phyloP scores from a whole-genome alignment of 2,888 invertebrate genomes.

The Colostygia pectinataria region DNA sequence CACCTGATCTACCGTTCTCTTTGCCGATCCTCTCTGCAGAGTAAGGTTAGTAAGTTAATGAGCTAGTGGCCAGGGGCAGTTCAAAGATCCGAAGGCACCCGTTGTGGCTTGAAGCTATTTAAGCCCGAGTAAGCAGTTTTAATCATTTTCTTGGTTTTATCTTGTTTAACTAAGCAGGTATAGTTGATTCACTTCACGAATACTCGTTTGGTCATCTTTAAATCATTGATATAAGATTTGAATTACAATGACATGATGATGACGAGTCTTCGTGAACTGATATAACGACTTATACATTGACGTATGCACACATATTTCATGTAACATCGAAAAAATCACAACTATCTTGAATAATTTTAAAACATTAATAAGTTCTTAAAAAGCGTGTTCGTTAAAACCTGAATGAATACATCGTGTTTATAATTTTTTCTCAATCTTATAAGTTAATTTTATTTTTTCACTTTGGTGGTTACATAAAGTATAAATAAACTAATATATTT shows the following conservation, averaged over 20 bases:
- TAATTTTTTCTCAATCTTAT: no score
- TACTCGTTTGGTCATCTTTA: no score
- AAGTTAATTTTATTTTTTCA: no score
- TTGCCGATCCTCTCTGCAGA: slow-evolving; percentile 80
- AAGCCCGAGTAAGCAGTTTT: background rate
- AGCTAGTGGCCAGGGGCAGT: background rate
- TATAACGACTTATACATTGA: no score
- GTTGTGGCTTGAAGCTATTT: no score
- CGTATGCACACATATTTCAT: no score
- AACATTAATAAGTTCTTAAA: background rate
- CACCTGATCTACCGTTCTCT: slow-evolving; percentile 81
- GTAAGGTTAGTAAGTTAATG: slow-evolving; percentile 45
- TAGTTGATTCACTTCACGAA: no score
- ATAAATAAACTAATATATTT: background rate
- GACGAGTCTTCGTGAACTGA: no score
- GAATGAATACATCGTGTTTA: background rate
- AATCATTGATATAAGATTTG: no score
- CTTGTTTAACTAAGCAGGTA: no score
- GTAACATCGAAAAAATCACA: slow-evolving; percentile 5
- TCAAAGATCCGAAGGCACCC: background rate
- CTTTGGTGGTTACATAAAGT: background rate
- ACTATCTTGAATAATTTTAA: background rate
- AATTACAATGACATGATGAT: no score
- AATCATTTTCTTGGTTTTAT: background rate
- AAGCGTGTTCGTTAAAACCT: slow-evolving; percentile 5